Evolutionary conservation across 2,113 vertebrate species (phyloP).

Genomic region (Vulpes ferrilata): DNA sequence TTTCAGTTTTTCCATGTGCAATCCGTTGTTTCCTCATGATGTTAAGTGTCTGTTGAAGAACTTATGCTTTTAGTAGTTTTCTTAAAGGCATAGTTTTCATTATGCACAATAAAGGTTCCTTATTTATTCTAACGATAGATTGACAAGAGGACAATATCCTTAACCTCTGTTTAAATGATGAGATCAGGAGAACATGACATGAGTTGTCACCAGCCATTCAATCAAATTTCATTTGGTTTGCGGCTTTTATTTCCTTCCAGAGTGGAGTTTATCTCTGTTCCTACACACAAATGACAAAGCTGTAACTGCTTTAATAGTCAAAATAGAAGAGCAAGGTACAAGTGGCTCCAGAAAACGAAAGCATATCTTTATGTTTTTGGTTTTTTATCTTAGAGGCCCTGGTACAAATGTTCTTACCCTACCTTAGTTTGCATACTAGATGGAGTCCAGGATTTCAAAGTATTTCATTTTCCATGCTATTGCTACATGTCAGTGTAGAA

Average conservation of each 20-base stretch:
- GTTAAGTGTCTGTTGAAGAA: background rate
- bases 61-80: background rate
- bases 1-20: background rate
- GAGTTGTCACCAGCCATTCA: background rate
- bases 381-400: background rate
- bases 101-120: background rate
- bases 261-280: background rate
- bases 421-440: background rate
- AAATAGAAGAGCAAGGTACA: background rate
- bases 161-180: background rate
- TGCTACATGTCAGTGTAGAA: background rate
- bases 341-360: conserved; percentile 4
- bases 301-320: background rate
- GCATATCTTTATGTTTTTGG: background rate
- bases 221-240: background rate
- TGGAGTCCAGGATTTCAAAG: background rate
- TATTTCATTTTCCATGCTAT: background rate
- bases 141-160: background rate
- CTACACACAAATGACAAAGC: background rate
- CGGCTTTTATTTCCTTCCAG: background rate
- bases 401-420: background rate
- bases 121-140: background rate
- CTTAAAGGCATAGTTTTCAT: background rate
- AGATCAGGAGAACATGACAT: background rate
- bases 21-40: background rate